phyloP scores from a whole-genome alignment of 2,888 invertebrate genomes.

The Muscina levida region DNA sequence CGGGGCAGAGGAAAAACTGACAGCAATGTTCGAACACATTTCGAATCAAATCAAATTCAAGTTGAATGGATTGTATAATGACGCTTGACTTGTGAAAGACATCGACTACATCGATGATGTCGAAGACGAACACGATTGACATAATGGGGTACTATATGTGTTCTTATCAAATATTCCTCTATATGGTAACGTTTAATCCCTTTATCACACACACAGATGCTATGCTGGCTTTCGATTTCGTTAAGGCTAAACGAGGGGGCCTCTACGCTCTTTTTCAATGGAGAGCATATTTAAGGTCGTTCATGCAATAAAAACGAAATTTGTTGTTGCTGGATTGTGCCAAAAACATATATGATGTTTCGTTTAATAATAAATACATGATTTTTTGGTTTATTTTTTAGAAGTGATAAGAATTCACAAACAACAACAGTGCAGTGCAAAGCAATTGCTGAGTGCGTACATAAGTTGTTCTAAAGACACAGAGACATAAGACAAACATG shows the following conservation, averaged over 20 bases:
- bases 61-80: not conserved
- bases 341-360: too few species aligned
- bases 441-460: too few species aligned
- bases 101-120: too few species aligned
- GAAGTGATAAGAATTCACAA: too few species aligned
- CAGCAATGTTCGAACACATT: not conserved
- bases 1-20: too few species aligned
- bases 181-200: constrained; percentile 44
- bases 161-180: constrained; percentile 45
- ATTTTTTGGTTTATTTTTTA: too few species aligned
- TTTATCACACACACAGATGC: constrained; percentile 34
- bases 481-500: too few species aligned
- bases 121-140: too few species aligned
- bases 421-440: too few species aligned
- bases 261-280: too few species aligned
- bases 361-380: too few species aligned
- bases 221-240: not conserved
- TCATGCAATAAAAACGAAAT: constrained; percentile 51
- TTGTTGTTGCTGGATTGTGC: constrained; percentile 1
- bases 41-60: not conserved
- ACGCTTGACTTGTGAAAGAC: not conserved
- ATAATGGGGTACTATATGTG: constrained; percentile 15
- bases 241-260: not conserved
- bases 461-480: too few species aligned
- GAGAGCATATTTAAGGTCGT: not conserved